Percentiles rank a stretch among this genome's conserved stretches.
Evolutionary conservation across 2,113 vertebrate species (phyloP).

Genomic region (Urocynchramus pylzowi): DNA sequence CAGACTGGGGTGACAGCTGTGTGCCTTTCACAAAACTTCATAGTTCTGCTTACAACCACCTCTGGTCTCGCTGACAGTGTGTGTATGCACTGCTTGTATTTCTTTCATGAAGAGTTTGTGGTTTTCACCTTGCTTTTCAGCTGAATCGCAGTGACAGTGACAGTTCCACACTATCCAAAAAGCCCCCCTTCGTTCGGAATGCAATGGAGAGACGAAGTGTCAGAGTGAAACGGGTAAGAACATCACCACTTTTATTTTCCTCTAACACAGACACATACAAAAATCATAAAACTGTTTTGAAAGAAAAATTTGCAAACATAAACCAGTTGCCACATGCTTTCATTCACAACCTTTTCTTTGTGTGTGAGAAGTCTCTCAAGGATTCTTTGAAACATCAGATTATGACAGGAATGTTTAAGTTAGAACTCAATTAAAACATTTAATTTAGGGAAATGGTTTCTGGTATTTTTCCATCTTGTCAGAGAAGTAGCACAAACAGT

Average conservation of each 20-base stretch:
- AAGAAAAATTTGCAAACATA: background rate
- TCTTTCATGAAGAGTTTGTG: background rate
- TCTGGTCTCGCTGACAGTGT: background rate
- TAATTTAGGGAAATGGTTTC: background rate
- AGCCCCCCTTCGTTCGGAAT: conserved; percentile 92
- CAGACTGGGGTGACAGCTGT: background rate
- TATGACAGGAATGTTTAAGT: background rate
- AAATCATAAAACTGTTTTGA: background rate
- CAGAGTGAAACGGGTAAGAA: conserved; percentile 89
- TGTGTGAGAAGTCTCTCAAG: background rate
- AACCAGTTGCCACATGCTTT: background rate
- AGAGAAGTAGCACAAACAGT: background rate
- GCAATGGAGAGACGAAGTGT: conserved; percentile 92
- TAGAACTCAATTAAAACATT: background rate
- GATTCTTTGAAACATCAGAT: background rate
- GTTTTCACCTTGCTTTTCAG: conserved; percentile 62
- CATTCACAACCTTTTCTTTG: background rate
- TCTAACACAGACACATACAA: background rate
- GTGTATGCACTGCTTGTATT: background rate
- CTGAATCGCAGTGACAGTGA: conserved; percentile 97
- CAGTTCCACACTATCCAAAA: conserved; percentile 94
- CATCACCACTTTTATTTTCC: background rate
- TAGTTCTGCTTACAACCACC: background rate
- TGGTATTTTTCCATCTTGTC: background rate
- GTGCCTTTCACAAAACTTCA: background rate